Base-by-base conservation (phyloP, 1,140 invertebrate species). In the Danaus plexippus region DNA sequence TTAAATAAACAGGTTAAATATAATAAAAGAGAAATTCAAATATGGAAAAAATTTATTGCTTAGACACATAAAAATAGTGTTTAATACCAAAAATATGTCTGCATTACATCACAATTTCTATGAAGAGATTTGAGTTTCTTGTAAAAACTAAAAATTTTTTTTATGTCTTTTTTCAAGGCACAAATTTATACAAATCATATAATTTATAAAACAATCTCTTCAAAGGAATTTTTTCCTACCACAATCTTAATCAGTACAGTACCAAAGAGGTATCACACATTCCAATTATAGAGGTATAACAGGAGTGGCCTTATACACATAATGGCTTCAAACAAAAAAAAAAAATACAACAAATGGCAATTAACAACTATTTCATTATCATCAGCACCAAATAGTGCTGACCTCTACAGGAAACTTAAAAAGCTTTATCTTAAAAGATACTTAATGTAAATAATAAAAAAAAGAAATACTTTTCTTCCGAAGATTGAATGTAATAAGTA, bases 11-110 rank as follows among this genome's bases (percentile, higher is more conserved):
- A 42, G 10, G 9, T 8, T 43, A 11, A 42, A 42, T 51, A 11
- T 51, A 40, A 43, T 61, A 60, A 43, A 54, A 63, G 51, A 58
- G 9, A 11, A 11, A 11, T 43, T 51, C 52, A 52, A 54, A 65
- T 60, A 66, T 65, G 71, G 15, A 15, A 15, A 73, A 52, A 71
- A 54, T 81, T 77, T 79, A 79, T 81, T 79, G 70, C 70, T 76
- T 75, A 72, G 56, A 69, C 51, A 62, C 75, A 77, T 69, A 76
- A 79, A 74, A 66, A 64, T 57, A 57, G 57, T 54, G 61, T 70
- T 72, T 71, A 47, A 49, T 67, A 66, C 61, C 58, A 75, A 77
- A 15, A 73, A 75, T 75, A 71, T 49, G 53, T 69, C 64, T 68
- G 73, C 63, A 57, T 56, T 63, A 52, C 59, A 63, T 73, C 60